Evolutionary conservation across 37 sponge, comb jelly and placozoan genomes (phyloP).

Genomic region (Oscarella lobularis): DNA sequence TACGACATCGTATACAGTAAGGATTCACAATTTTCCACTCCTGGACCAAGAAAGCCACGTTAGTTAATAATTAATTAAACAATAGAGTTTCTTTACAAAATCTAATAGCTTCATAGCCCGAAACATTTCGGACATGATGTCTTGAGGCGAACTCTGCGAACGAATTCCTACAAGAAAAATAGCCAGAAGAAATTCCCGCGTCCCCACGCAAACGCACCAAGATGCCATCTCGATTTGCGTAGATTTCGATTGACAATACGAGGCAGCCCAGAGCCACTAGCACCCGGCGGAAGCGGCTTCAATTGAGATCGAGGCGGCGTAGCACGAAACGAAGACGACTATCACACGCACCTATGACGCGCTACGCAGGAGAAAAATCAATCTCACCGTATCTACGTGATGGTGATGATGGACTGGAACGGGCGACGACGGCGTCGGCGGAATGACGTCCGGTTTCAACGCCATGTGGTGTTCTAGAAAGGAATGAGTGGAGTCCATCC

Average conservation of each 20-base stretch:
- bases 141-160: conserved; percentile 66
- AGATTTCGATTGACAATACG: conserved; percentile 8
- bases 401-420: too few species aligned
- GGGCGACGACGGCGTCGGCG: neutral
- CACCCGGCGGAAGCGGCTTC: conserved; percentile 6
- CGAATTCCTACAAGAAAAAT: conserved; percentile 4
- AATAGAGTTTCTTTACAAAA: conserved; percentile 42
- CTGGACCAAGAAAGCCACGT: neutral
- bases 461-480: neutral
- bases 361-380: too few species aligned
- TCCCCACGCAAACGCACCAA: conserved; percentile 59
- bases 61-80: neutral
- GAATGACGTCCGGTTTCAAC: neutral
- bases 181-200: neutral
- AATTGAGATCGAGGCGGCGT: neutral
- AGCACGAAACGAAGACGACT: too few species aligned
- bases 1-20: conserved; percentile 43
- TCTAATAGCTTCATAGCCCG: conserved; percentile 52
- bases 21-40: conserved; percentile 72
- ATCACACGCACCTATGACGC: too few species aligned
- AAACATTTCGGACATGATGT: conserved; percentile 82
- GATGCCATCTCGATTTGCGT: conserved; percentile 77
- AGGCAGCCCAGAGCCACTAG: conserved; percentile 5
- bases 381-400: too few species aligned
- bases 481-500: neutral